Percentiles rank a stretch among this genome's conserved stretches.
These are phyloP conservation scores for Lophius americanus DNA, from an alignment of 2,797 vertebrate species.

Conservation along the genomic window DNA sequence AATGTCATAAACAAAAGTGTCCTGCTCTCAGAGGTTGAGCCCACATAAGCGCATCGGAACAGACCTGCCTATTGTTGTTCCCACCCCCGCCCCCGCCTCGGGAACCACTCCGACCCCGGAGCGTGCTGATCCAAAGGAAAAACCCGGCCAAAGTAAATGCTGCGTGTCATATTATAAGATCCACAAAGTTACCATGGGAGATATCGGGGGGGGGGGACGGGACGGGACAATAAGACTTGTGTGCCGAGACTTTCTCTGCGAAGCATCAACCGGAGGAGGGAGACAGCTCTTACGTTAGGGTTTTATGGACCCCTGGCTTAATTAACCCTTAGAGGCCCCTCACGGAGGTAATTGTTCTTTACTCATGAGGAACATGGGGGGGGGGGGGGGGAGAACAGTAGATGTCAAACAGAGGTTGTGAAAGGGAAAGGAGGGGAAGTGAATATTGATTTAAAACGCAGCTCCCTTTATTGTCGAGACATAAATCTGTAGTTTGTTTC, in stretches of 20 bases:
- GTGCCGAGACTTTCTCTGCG: constrained; percentile 6
- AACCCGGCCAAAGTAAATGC: constrained; percentile 52
- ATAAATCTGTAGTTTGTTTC: no score
- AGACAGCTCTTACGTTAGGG: constrained; percentile 1
- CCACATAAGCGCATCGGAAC: constrained; percentile 1
- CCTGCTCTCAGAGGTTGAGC: constrained; percentile 2
- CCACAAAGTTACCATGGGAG: constrained; percentile 20
- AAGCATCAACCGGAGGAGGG: constrained; percentile 20
- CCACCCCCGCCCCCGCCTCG: background rate
- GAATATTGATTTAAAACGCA: no score
- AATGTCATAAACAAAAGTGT: background rate
- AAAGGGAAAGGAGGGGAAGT: no score
- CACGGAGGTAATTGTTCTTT: no score
- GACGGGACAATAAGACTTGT: constrained; percentile 8
- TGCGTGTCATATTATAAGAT: constrained; percentile 45
- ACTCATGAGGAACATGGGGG: no score
- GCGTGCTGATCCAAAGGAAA: constrained; percentile 26
- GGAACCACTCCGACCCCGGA: background rate
- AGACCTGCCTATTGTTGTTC: constrained; percentile 11
- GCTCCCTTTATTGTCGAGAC: no score
- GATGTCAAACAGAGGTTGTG: no score
- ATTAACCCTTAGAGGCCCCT: no score
- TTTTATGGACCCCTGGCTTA: no score
- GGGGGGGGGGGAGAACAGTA: no score
- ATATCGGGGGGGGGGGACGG: constrained; percentile 4